A percentile compares a stretch with the other conserved stretches of the same genome.
Conservation (phyloP, 2,113 vertebrate species). For the Proteles cristata region DNA sequence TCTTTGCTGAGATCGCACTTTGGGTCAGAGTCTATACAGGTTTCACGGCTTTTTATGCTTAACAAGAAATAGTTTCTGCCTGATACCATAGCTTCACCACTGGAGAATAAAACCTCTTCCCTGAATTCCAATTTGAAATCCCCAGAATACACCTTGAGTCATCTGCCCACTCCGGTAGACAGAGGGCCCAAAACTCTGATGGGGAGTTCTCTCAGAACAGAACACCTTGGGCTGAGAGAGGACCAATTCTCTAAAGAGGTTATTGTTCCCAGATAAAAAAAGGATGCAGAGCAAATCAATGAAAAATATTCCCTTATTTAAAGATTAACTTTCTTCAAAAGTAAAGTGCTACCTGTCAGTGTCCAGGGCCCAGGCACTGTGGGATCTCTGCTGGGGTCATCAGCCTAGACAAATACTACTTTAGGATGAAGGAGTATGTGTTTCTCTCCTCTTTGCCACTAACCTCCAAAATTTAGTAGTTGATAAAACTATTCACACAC, state of each 20-base stretch:
- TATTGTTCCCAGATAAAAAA: not conserved
- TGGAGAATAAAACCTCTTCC: not conserved
- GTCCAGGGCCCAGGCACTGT: not conserved
- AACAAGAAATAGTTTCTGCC: not conserved
- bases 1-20: not conserved
- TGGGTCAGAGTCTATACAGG: not conserved
- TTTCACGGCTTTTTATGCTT: not conserved
- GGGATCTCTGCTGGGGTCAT: not conserved
- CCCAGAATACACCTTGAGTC: not conserved
- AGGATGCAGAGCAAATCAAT: not conserved
- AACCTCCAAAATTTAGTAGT: not conserved
- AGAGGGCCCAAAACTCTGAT: not conserved
- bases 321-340: conserved; percentile 25
- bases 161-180: not conserved
- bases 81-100: not conserved
- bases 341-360: not conserved
- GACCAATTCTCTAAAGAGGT: not conserved
- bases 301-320: not conserved
- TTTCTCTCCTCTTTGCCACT: not conserved
- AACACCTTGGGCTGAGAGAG: not conserved
- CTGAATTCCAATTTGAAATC: not conserved
- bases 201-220: not conserved
- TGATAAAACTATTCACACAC: not conserved
- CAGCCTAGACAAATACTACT: not conserved
- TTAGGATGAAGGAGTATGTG: not conserved